These are phyloP conservation scores for Drosophila equinoxialis DNA, from an alignment of 1,140 invertebrate genomes.

Conservation along the genomic window DNA sequence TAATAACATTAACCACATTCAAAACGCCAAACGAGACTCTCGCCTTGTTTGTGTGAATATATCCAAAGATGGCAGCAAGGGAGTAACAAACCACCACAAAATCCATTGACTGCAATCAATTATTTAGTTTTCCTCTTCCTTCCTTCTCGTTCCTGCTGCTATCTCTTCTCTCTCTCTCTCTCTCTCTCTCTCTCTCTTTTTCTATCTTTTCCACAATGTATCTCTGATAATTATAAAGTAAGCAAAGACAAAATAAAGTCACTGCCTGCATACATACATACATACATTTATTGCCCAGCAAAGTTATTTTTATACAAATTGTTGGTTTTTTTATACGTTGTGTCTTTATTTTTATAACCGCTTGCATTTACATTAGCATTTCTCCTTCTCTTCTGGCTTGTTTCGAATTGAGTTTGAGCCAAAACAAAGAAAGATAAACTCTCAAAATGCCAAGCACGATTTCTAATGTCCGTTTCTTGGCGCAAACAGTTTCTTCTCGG, in stretches of 20 bases:
- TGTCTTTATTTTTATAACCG: background rate
- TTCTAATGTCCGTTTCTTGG: conserved; percentile 4
- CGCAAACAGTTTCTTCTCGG: background rate
- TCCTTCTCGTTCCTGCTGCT: no score
- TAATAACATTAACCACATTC: conserved; percentile 68
- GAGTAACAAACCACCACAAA: background rate
- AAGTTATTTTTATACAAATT: conserved; percentile 8
- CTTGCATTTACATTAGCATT: conserved; percentile 5
- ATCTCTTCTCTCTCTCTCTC: conserved; percentile 30
- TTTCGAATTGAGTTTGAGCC: background rate
- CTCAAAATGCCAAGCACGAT: background rate
- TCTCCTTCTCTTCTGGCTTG: background rate
- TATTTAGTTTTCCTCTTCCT: conserved; percentile 24
- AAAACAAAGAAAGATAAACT: background rate
- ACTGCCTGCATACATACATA: no score
- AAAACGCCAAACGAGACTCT: conserved; percentile 80
- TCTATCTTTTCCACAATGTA: background rate
- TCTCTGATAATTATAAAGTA: conserved; percentile 5
- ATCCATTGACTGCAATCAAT: conserved; percentile 18
- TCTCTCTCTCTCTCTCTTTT: conserved; percentile 31
- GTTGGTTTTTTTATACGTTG: background rate
- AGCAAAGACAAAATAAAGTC: background rate
- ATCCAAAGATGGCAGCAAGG: conserved; percentile 23
- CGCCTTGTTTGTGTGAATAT: conserved; percentile 48
- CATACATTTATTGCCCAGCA: background rate